phyloP scores from a whole-genome alignment of 2,888 invertebrate genomes.

The Tanaodytes sp. region DNA sequence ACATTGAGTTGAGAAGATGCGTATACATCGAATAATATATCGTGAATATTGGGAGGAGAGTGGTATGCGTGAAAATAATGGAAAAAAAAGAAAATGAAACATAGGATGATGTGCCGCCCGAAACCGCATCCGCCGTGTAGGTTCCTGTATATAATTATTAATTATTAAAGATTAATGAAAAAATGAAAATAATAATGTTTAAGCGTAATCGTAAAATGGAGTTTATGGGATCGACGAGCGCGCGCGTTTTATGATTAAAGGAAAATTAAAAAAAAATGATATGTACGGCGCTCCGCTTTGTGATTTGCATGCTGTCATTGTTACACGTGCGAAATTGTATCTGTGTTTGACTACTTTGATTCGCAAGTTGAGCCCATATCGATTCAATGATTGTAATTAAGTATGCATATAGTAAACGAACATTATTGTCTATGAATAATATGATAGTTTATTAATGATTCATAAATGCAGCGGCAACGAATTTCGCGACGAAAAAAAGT shows the following conservation, averaged over 20 bases:
- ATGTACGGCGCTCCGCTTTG: constrained; percentile 66
- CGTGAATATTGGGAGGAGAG: neutral
- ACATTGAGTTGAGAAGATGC: too few relatives aligned
- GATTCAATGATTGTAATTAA: constrained; percentile 62
- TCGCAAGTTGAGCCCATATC: constrained; percentile 56
- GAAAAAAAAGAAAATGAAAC: constrained; percentile 17
- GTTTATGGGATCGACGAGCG: constrained; percentile 6
- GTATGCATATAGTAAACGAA: constrained; percentile 62
- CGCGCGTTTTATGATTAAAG: neutral
- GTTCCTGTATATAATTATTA: constrained; percentile 64
- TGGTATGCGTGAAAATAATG: neutral
- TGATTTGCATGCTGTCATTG: constrained; percentile 64
- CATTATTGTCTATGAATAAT: constrained; percentile 64
- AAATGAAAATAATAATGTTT: constrained; percentile 46
- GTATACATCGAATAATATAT: too few relatives aligned
- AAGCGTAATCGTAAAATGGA: constrained; percentile 48
- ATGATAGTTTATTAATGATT: constrained; percentile 63
- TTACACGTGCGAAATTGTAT: constrained; percentile 62
- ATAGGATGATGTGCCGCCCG: constrained; percentile 56
- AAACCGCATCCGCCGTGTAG: constrained; percentile 60
- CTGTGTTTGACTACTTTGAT: constrained; percentile 61
- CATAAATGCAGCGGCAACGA: constrained; percentile 53
- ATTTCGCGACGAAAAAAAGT: constrained; percentile 20
- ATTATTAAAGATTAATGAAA: constrained; percentile 24
- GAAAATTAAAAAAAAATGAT: constrained; percentile 32